Percentiles rank a stretch among this genome's conserved stretches.
These are phyloP conservation scores for Chloromyia formosa DNA, from an alignment of 2,888 invertebrate genomes.

Conservation along the genomic window DNA sequence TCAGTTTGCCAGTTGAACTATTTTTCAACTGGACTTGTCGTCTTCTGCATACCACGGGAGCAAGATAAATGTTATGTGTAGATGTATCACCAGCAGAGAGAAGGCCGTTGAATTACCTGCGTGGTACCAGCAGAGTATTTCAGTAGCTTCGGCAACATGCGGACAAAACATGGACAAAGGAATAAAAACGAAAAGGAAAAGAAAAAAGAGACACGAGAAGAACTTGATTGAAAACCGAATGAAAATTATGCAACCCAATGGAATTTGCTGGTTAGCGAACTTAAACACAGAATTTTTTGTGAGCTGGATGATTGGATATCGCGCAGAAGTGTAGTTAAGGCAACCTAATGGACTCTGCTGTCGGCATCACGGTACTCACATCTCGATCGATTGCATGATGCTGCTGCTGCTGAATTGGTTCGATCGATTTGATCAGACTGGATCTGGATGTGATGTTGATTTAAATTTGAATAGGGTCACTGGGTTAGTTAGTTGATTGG, in stretches of 20 bases:
- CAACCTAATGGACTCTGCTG: neutral
- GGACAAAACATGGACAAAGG: slow-evolving; percentile 15
- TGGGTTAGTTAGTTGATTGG: slow-evolving; percentile 30
- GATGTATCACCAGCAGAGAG: neutral
- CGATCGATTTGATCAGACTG: neutral
- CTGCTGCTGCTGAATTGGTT: neutral
- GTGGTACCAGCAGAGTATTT: neutral
- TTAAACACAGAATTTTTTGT: slow-evolving; percentile 15
- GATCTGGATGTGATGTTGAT: slow-evolving; percentile 35
- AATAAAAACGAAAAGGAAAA: neutral
- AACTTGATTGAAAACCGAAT: slow-evolving; percentile 35
- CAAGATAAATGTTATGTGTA: neutral
- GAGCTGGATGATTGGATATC: slow-evolving; percentile 30
- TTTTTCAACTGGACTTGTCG: neutral
- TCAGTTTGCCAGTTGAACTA: neutral
- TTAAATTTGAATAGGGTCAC: slow-evolving; percentile 39
- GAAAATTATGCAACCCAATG: slow-evolving; percentile 33
- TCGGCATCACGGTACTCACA: neutral
- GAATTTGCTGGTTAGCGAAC: slow-evolving; percentile 33
- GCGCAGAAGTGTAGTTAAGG: slow-evolving; percentile 5
- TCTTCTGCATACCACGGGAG: neutral
- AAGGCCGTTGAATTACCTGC: too few species aligned
- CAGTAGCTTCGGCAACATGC: slow-evolving; percentile 2
- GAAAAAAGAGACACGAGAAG: neutral
- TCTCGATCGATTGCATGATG: neutral